Base-by-base conservation (phyloP, 2,797 vertebrate genomes). In the Anas capensis region DNA sequence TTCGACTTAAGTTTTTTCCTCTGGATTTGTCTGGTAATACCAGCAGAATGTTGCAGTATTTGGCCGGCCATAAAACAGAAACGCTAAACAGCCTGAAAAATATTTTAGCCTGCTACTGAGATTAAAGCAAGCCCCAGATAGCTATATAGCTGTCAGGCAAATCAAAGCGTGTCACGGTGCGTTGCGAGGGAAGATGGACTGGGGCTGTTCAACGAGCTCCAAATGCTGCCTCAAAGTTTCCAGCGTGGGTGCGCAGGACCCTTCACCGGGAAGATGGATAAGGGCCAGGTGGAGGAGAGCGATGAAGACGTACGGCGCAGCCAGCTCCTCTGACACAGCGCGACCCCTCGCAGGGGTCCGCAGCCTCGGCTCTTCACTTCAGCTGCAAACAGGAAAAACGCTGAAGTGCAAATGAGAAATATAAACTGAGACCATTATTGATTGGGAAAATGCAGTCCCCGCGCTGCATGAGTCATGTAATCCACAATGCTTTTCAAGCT, bases 41-140 rank as follows among this genome's bases (percentile, higher is more conserved):
- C 69, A 81, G 71, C 75, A 81, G 84, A 97, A 95, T 0, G 0
- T 27, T 78, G 82, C 65, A 95, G 79, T 18, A 7, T 53, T 95
- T 96, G 91, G 80, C 79, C 88, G 75, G 70, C 29, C 71, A 64
- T 85, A 88, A 92, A 92, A 51, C 68, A 69, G 54, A 86, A 96
- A 79, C 1, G 23, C 44, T 83, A 31, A 78, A 48, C 86, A 94
- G 80, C 84, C 92, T 94, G 91, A 89, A 87, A 95, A 94, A 82
- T 46, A 65, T 92, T 93, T 92, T 8, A 83, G 90, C 48, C 91
- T 84, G 85, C 90, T 93, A 80, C 92, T 79, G 94, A 90, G 94
- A 93, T 95, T 62, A 92, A 95, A 93, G 92, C 53, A 40, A 96
- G 80, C 87, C 92, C 82, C 49, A 33, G 83, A 66, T 65, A 83